phyloP scores from a whole-genome alignment of 2,113 vertebrate genomes.

The Triplophysa tibetana region DNA sequence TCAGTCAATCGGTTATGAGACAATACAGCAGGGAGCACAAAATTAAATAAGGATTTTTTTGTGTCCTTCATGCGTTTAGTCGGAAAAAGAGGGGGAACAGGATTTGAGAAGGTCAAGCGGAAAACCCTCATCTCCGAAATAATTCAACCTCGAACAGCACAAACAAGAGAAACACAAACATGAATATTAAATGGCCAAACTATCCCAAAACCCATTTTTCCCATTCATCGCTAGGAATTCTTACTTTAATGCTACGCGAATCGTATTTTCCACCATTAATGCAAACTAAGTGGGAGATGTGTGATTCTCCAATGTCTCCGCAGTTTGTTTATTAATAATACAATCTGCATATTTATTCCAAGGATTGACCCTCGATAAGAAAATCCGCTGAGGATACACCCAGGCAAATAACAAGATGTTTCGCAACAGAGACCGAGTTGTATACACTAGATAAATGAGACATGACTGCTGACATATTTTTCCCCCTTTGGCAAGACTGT shows the following conservation, averaged over 20 bases:
- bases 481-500: slow-evolving; percentile 36
- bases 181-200: slow-evolving; percentile 51
- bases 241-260: slow-evolving; percentile 39
- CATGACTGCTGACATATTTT: slow-evolving; percentile 31
- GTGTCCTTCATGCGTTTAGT: slow-evolving; percentile 19
- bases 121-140: slow-evolving; percentile 35
- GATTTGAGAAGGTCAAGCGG: slow-evolving; percentile 37
- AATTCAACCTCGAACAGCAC: slow-evolving; percentile 21
- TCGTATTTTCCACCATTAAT: slow-evolving; percentile 52
- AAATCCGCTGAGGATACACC: slow-evolving; percentile 32
- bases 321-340: slow-evolving; percentile 41
- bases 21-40: neutral
- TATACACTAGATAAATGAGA: slow-evolving; percentile 33
- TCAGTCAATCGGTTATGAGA: neutral
- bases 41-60: slow-evolving; percentile 28
- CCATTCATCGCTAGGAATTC: slow-evolving; percentile 52
- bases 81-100: slow-evolving; percentile 18
- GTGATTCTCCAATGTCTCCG: slow-evolving; percentile 38
- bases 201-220: slow-evolving; percentile 48
- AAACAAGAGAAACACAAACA: slow-evolving; percentile 47
- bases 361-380: slow-evolving; percentile 29
- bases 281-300: slow-evolving; percentile 47
- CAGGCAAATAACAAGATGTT: slow-evolving; percentile 18
- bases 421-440: slow-evolving; percentile 20
- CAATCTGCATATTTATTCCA: slow-evolving; percentile 25